phyloP scores from a whole-genome alignment of 2,113 vertebrate species.

The Eclectus roratus region DNA sequence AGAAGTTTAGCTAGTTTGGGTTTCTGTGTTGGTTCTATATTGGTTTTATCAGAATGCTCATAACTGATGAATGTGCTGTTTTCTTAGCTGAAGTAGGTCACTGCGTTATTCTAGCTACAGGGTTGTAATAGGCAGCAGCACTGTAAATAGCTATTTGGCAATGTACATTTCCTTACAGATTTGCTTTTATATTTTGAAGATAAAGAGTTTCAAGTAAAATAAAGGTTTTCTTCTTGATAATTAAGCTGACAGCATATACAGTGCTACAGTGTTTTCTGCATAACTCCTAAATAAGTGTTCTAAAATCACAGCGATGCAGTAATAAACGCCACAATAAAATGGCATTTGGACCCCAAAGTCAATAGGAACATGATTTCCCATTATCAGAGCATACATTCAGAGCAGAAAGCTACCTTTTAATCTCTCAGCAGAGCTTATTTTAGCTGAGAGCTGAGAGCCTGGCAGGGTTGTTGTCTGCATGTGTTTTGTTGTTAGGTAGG shows the following conservation, averaged over 20 bases:
- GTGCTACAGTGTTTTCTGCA: neutral
- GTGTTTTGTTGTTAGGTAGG: constrained; percentile 51
- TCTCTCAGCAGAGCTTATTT: constrained; percentile 49
- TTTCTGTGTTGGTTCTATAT: neutral
- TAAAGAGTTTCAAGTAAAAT: neutral
- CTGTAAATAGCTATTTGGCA: neutral
- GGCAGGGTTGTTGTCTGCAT: constrained; percentile 16
- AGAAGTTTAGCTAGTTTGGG: neutral
- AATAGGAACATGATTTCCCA: neutral
- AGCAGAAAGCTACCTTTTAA: constrained; percentile 42
- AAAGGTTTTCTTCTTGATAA: neutral
- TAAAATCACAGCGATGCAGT: neutral
- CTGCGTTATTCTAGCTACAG: neutral
- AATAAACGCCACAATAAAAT: neutral
- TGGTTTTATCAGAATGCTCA: neutral
- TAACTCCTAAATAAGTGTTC: neutral
- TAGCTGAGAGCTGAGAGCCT: constrained; percentile 36
- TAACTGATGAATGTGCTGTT: neutral
- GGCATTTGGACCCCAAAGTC: neutral
- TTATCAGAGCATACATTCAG: neutral
- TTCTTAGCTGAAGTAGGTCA: constrained; percentile 49
- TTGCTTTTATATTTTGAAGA: neutral
- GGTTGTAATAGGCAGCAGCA: neutral
- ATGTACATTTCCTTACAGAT: neutral
- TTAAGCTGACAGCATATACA: neutral